Conservation (phyloP, 1,140 invertebrate species). For the Drosophila santomea region DNA sequence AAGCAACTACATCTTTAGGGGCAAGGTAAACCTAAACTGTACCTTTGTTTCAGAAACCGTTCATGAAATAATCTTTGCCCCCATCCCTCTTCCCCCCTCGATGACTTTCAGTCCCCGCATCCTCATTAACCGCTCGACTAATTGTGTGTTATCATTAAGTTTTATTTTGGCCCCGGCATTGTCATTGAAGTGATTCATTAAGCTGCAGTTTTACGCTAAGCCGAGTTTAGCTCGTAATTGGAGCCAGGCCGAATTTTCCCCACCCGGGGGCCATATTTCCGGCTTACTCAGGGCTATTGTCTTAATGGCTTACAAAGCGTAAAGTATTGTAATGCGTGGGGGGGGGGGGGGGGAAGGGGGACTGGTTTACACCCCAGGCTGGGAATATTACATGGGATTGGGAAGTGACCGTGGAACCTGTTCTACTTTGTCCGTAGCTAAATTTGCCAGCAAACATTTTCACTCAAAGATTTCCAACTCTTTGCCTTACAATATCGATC, state of each 20-base stretch:
- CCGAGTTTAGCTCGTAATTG: conserved; percentile 54
- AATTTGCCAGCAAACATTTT: conserved; percentile 58
- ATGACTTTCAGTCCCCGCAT: conserved; percentile 10
- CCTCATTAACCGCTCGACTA: conserved; percentile 36
- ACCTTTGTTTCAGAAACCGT: conserved; percentile 6
- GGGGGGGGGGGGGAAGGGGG: background rate
- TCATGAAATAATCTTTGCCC: conserved; percentile 1
- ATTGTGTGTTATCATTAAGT: conserved; percentile 40
- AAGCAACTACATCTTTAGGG: conserved; percentile 1
- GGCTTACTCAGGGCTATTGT: conserved; percentile 52
- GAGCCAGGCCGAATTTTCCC: conserved; percentile 25
- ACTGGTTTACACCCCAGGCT: background rate
- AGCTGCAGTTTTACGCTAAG: conserved; percentile 57
- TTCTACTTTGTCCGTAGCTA: conserved; percentile 27
- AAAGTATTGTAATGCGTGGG: conserved; percentile 40
- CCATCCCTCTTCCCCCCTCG: background rate
- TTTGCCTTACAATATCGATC: conserved; percentile 20
- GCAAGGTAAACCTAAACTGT: conserved; percentile 15
- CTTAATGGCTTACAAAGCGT: conserved; percentile 62
- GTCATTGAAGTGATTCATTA: conserved; percentile 72
- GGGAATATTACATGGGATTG: conserved; percentile 27
- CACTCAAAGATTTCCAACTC: background rate
- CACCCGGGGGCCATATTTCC: conserved; percentile 34
- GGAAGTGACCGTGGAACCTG: conserved; percentile 21
- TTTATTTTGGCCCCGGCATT: conserved; percentile 40